Evolutionary conservation across 2,113 vertebrate species (phyloP).

Genomic region (Puffinus mauretanicus): DNA sequence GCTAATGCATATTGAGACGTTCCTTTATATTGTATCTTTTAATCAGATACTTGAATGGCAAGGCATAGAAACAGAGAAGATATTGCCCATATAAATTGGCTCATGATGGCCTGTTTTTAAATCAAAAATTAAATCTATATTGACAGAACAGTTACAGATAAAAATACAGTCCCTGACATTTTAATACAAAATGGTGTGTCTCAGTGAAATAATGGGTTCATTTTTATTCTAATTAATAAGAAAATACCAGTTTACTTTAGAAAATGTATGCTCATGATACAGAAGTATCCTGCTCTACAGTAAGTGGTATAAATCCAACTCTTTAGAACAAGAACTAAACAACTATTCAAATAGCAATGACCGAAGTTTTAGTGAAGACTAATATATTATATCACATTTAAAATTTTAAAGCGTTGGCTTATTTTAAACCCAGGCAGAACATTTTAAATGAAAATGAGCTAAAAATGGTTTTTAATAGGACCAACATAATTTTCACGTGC

Average conservation of each 20-base stretch:
- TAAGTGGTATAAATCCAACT: background rate
- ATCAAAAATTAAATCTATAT: background rate
- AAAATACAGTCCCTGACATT: background rate
- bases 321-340: background rate
- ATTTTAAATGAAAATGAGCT: background rate
- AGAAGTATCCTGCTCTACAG: background rate
- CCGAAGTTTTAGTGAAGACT: background rate
- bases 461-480: background rate
- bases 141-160: background rate
- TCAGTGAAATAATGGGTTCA: background rate
- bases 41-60: background rate
- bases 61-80: background rate
- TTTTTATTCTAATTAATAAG: background rate
- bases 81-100: background rate
- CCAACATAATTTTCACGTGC: background rate
- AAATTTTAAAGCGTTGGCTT: background rate
- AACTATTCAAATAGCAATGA: background rate
- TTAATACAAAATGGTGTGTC: background rate
- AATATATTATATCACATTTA: background rate
- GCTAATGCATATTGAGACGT: background rate
- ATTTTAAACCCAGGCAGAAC: background rate
- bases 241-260: background rate
- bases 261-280: background rate
- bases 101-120: background rate
- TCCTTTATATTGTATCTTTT: background rate